Percentiles rank a stretch among this genome's conserved stretches.
Evolutionary conservation across 2,113 vertebrate species (phyloP).

Genomic region (Azemiops feae): DNA sequence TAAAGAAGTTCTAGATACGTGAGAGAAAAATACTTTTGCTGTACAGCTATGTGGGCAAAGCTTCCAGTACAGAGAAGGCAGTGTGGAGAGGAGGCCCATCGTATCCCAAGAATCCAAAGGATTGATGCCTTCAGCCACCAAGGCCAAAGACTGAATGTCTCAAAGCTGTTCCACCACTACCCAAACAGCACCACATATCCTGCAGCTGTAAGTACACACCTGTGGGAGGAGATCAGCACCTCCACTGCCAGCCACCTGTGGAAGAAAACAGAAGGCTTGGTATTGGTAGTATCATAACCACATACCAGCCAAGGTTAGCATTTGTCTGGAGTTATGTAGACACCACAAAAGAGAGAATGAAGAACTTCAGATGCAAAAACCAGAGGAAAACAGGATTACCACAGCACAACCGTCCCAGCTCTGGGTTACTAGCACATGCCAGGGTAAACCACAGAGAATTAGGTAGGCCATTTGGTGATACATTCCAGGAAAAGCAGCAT

Average conservation of each 20-base stretch:
- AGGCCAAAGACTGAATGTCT: background rate
- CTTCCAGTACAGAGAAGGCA: background rate
- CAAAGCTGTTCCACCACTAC: constrained; percentile 30
- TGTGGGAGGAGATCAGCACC: constrained; percentile 82
- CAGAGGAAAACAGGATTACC: background rate
- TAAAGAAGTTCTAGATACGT: background rate
- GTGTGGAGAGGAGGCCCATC: background rate
- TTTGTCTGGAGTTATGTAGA: constrained; percentile 30
- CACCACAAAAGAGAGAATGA: background rate
- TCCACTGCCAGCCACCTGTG: constrained; percentile 83
- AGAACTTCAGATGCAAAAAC: background rate
- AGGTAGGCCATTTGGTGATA: too few relatives aligned
- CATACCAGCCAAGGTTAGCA: constrained; percentile 81
- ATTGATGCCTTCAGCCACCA: background rate
- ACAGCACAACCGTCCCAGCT: background rate
- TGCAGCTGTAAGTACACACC: constrained; percentile 81
- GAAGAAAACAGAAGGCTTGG: constrained; percentile 87
- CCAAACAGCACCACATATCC: constrained; percentile 54
- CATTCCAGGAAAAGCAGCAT: background rate
- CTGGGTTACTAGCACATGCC: background rate
- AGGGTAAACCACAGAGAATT: background rate
- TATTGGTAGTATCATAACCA: constrained; percentile 81
- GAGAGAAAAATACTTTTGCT: background rate
- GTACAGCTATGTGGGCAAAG: background rate
- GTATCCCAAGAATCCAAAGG: background rate